Conservation (phyloP, 1,140 invertebrate genomes). For the Oppia nitens region DNA sequence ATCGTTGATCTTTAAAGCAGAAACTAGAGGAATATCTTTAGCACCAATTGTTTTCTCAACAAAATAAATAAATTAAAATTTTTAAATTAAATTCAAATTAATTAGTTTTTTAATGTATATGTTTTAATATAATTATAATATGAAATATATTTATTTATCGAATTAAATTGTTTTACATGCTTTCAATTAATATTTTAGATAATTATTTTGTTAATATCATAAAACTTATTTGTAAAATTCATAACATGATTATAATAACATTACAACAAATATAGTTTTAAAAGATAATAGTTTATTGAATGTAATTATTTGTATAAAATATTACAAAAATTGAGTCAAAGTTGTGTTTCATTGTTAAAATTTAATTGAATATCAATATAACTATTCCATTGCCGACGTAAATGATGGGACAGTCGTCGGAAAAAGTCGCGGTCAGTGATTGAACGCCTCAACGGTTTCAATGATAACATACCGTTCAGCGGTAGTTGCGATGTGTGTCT, state of each 20-base stretch:
- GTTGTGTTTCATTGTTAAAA: not conserved
- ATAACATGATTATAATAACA: no score
- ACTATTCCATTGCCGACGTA: not conserved
- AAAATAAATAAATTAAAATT: not conserved
- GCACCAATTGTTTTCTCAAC: not conserved
- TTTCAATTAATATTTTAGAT: no score
- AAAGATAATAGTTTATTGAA: not conserved
- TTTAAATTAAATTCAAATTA: no score
- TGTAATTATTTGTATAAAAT: no score
- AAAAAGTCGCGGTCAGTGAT: constrained; percentile 23
- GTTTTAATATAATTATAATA: no score
- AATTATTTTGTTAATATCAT: no score
- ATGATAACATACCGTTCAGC: not conserved
- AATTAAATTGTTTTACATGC: no score
- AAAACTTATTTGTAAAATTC: no score
- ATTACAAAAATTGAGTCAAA: no score
- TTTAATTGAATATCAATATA: not conserved
- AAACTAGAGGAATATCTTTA: not conserved
- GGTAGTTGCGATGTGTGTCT: constrained; percentile 23
- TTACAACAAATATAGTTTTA: not conserved
- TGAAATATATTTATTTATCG: no score
- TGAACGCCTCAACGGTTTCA: constrained; percentile 16
- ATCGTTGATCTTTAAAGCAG: not conserved
- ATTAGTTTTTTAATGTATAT: no score
- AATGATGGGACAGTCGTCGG: not conserved